Conservation (phyloP, 1,140 invertebrate species). For the Neuroterus valhalla region DNA sequence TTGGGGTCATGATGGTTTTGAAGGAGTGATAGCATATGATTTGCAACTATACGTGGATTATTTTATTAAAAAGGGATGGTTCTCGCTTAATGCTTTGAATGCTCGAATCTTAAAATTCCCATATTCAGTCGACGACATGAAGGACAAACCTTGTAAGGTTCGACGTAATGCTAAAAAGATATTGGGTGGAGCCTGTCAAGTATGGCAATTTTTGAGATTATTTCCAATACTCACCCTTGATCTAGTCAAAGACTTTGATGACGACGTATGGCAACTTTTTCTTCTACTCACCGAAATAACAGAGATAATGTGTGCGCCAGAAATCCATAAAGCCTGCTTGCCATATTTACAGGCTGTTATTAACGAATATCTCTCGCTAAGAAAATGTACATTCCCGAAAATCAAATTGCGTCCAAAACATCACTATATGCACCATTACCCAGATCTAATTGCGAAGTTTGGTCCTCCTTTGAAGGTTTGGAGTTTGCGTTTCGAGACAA, state of each 20-base stretch:
- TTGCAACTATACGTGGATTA: conserved; percentile 34
- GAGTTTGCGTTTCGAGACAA: background rate
- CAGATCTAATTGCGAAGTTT: background rate
- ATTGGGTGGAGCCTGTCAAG: conserved; percentile 42
- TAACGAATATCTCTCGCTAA: conserved; percentile 19
- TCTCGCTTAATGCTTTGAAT: conserved; percentile 34
- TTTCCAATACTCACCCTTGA: conserved; percentile 40
- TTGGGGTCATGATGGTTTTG: conserved; percentile 41
- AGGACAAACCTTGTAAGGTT: background rate
- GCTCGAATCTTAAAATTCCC: background rate
- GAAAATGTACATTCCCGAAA: conserved; percentile 22
- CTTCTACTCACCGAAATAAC: conserved; percentile 22
- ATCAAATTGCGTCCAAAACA: conserved; percentile 22
- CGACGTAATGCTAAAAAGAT: conserved; percentile 34
- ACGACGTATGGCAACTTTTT: conserved; percentile 38
- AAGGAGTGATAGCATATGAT: conserved; percentile 42
- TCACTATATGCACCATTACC: conserved; percentile 28
- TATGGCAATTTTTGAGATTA: conserved; percentile 44
- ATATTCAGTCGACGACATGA: background rate
- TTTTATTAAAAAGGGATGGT: conserved; percentile 40
- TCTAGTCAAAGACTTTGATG: conserved; percentile 37
- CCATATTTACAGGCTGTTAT: background rate
- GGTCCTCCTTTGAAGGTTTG: background rate
- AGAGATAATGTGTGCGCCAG: background rate
- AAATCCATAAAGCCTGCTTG: conserved; percentile 13